Evolutionary conservation across 1,140 invertebrate genomes (phyloP), one percentile per base, ranked within the genome.

Genomic region (Octopus sinensis): DNA sequence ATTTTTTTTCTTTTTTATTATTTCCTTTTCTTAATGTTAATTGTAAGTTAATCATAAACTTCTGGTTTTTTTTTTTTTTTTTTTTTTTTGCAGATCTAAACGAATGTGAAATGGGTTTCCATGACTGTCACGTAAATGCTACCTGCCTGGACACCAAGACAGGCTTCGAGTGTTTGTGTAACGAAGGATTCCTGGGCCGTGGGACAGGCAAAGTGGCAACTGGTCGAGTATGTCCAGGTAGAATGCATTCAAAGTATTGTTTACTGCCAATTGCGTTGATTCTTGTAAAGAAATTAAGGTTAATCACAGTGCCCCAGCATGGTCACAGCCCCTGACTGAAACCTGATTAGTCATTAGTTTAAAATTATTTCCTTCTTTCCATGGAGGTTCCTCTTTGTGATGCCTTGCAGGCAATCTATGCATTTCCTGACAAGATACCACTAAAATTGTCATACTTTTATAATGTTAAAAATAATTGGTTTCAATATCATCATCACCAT

Each of bases 151-250:
- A 89, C 76, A 79, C 71, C 4, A 6, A 77, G 10, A 77, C 78
- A 7, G 80, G 78, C 1, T 89, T 83, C 80, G 81, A 85, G 51
- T 89, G 88, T 78, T 6, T 71, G 6, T 89, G 88, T 84, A 83
- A 82, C 23, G 10, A n/a, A 7, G 88, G 88, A 23, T 87, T 80
- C 68, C 77, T 81, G 80, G 88, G 86, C 9, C 75, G n/a, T 9
- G 83, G 84, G 5, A 56, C 80, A 5, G 81, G 80, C 13, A 82
- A 84, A 7, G 85, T 82, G 84, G 86, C 88, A 6, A 89, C 88
- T 82, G 88, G 88, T 1, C 82, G 88, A 54, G 84, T 87, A 71
- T 89, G 88, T 80, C 86, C 84, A 81, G 86, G 87, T 89, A 78
- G 84, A 80, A 54, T 43, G 30, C 30, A 43, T 43, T 43, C 3